Conservation (phyloP, 2,797 vertebrate species). For the Gouania willdenowi region DNA sequence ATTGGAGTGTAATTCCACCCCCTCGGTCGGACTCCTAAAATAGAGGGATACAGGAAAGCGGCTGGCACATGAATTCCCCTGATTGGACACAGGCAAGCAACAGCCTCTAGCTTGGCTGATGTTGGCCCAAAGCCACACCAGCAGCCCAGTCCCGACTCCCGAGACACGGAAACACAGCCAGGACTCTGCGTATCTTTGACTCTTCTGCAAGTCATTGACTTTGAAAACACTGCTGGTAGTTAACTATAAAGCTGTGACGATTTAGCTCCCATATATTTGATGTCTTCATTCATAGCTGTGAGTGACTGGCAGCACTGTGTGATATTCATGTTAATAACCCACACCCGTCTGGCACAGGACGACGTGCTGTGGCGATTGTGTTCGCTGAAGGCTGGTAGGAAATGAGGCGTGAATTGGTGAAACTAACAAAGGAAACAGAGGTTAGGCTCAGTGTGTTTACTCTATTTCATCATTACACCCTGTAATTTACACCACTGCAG, state of each 20-base stretch:
- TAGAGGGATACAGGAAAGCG: constrained; percentile 48
- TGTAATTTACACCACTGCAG: constrained; percentile 41
- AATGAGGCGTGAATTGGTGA: constrained; percentile 56
- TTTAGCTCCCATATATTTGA: constrained; percentile 32
- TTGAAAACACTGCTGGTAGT: too few species aligned
- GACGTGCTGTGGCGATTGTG: constrained; percentile 30
- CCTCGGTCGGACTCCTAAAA: constrained; percentile 59
- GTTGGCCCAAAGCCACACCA: constrained; percentile 55
- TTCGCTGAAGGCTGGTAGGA: constrained; percentile 35
- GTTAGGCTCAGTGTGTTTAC: constrained; percentile 13
- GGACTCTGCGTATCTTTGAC: too few species aligned
- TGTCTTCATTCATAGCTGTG: constrained; percentile 1
- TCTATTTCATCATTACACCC: constrained; percentile 20
- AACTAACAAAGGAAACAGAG: constrained; percentile 44
- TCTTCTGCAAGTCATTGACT: not conserved
- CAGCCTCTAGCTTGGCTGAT: constrained; percentile 69
- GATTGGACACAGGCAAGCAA: constrained; percentile 62
- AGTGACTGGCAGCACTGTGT: constrained; percentile 20
- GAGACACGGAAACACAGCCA: constrained; percentile 16
- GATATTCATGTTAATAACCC: constrained; percentile 52
- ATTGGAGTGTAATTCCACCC: constrained; percentile 74
- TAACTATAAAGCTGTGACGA: too few species aligned
- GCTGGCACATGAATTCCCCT: constrained; percentile 61
- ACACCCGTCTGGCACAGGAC: constrained; percentile 43
- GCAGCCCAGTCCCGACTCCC: constrained; percentile 30